A percentile compares a stretch with the other conserved stretches of the same genome.
These are phyloP conservation scores for Himalopsyche kuldschensis DNA, from an alignment of 2,888 invertebrate species.

Conservation along the genomic window DNA sequence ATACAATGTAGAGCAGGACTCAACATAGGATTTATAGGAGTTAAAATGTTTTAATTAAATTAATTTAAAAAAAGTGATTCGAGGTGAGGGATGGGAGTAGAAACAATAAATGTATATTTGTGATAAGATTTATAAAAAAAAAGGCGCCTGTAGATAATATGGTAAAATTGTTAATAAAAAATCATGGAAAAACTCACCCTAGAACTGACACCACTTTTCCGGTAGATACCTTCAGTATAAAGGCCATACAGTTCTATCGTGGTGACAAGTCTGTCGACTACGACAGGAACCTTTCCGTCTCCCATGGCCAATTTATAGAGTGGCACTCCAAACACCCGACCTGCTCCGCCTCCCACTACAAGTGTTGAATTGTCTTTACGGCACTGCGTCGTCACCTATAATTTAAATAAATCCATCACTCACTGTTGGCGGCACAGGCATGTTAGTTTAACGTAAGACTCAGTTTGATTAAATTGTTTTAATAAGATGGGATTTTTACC, in stretches of 20 bases:
- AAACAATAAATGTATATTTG: too few species aligned
- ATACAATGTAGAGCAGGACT: too few species aligned
- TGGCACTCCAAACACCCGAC: constrained; percentile 77
- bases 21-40: too few species aligned
- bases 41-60: too few species aligned
- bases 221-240: constrained; percentile 90
- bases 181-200: constrained; percentile 52
- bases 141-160: neutral
- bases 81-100: too few species aligned
- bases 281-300: constrained; percentile 81
- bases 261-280: constrained; percentile 84
- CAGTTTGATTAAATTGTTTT: neutral
- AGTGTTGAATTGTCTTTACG: constrained; percentile 51
- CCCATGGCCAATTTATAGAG: constrained; percentile 72
- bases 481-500: constrained; percentile 48
- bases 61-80: neutral
- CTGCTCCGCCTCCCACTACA: constrained; percentile 57
- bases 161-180: neutral
- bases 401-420: neutral
- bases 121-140: too few species aligned
- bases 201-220: constrained; percentile 87
- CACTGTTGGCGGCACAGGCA: too few species aligned
- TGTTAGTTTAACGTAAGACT: neutral
- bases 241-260: constrained; percentile 90
- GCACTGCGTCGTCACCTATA: constrained; percentile 53